Base-by-base conservation (phyloP, 2,797 vertebrate genomes). In the Scleropages formosus region DNA sequence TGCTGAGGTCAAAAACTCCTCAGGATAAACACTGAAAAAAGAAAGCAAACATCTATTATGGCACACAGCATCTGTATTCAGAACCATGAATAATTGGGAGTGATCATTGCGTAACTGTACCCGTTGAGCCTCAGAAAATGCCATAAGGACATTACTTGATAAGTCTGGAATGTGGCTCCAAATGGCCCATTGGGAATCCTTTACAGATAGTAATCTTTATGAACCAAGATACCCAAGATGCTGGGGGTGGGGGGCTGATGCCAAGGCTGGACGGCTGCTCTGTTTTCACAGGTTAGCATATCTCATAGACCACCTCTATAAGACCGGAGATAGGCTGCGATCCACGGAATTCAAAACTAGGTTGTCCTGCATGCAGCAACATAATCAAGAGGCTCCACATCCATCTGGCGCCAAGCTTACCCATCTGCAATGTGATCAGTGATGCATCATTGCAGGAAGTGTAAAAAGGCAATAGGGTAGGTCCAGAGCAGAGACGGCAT, bases 311-410 rank as follows among this genome's bases (percentile, higher is more conserved):
- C 31, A 39, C 31, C 31, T 39, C 2, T 6, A 2, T 39, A 31
- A 39, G 2, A 39, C 6, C 31, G 39, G 31, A 39, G 6, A 39
- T 39, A 31, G 75, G 60, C 47, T 64, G 26, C 46, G 20, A 75
- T 69, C 83, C 26, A 75, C 53, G 65, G 69, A 8, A 79, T 12
- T 16, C 13, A 56, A 73, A 66, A 20, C 62, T 39, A 31, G 31
- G 39, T 31, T 6, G 2, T 39, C 31, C 31, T 39, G 31, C 39
- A 2, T 6, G 6, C 31, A 2, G 31, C 2, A 39, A 39, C 6
- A 39, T 31, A 39, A 39, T 39, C 31, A 31, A 31, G 39, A 31
- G 39, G 39, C 2, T 39, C 6, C n/a, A n/a, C 6, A 39, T 39
- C 31, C 39, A 39, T 31, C 31, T 39, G 31, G 31, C 6, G 39